These are phyloP conservation scores for Melanotus villosus DNA, from an alignment of 2,888 invertebrate genomes.

Conservation along the genomic window DNA sequence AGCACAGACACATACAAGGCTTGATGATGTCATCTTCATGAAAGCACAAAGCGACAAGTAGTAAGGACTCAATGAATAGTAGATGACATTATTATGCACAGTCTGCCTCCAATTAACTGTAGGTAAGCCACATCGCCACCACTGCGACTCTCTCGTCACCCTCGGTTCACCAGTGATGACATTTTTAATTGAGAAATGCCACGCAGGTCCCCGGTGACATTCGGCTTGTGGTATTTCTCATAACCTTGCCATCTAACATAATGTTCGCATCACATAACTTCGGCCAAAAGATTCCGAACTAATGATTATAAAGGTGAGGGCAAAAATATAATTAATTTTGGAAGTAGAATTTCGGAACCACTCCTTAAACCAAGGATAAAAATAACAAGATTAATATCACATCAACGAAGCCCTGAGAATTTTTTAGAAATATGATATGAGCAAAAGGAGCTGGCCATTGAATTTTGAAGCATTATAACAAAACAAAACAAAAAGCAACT, in stretches of 20 bases:
- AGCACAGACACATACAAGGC: not conserved
- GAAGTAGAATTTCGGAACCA: no score
- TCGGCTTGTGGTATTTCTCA: slow-evolving; percentile 19
- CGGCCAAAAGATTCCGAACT: not conserved
- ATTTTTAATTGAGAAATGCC: slow-evolving; percentile 46
- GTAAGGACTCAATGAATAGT: slow-evolving; percentile 36
- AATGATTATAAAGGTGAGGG: no score
- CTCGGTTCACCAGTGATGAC: slow-evolving; percentile 30
- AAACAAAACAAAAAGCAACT: no score
- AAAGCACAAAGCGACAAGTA: slow-evolving; percentile 11
- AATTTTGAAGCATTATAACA: no score
- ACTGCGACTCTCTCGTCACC: slow-evolving; percentile 8
- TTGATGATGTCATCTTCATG: not conserved
- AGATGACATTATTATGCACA: slow-evolving; percentile 43
- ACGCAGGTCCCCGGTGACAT: slow-evolving; percentile 13
- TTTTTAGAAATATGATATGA: no score
- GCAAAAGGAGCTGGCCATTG: no score
- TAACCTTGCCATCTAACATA: slow-evolving; percentile 5
- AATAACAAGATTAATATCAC: no score
- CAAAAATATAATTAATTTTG: no score
- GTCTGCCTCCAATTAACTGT: slow-evolving; percentile 35
- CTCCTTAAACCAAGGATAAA: no score
- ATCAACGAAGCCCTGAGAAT: no score
- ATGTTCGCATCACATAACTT: not conserved
- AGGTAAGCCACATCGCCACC: slow-evolving; percentile 24